A percentile compares a stretch with the other conserved stretches of the same genome.
These are phyloP conservation scores for Sebastes fasciatus DNA, from an alignment of 2,113 vertebrate species.

Conservation along the genomic window DNA sequence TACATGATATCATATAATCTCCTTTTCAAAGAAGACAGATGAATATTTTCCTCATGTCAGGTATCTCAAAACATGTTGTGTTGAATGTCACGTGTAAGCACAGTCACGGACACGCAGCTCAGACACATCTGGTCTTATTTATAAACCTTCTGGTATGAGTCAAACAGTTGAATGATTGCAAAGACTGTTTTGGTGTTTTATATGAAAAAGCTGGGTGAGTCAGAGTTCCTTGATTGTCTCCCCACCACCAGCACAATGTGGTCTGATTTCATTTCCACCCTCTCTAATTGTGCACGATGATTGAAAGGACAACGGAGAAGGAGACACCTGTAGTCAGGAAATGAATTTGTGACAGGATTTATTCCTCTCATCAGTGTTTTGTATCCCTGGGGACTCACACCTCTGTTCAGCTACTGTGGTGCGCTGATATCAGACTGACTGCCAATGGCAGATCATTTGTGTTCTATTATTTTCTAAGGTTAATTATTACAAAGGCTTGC, in stretches of 20 bases:
- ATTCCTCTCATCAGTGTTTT: constrained; percentile 15
- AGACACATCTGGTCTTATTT: background rate
- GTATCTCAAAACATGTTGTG: background rate
- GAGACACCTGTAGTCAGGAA: constrained; percentile 48
- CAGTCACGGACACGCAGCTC: background rate
- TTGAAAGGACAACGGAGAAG: constrained; percentile 43
- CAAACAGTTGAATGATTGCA: no score
- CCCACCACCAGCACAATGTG: constrained; percentile 45
- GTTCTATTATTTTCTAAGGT: background rate
- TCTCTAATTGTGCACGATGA: constrained; percentile 23
- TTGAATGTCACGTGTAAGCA: background rate
- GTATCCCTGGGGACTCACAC: background rate
- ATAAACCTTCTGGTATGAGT: no score
- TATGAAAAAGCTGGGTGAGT: no score
- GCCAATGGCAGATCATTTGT: background rate
- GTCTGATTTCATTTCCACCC: no score
- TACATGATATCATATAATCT: constrained; percentile 16
- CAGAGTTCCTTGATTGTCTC: no score
- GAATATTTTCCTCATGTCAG: constrained; percentile 37
- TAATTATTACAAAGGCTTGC: no score
- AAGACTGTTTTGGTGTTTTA: no score
- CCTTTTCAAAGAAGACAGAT: constrained; percentile 25
- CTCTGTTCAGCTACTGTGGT: background rate
- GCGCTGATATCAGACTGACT: background rate
- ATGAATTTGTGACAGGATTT: constrained; percentile 6